Base-by-base conservation (phyloP, 1,140 invertebrate species). In the Rhizoglyphus robini region DNA sequence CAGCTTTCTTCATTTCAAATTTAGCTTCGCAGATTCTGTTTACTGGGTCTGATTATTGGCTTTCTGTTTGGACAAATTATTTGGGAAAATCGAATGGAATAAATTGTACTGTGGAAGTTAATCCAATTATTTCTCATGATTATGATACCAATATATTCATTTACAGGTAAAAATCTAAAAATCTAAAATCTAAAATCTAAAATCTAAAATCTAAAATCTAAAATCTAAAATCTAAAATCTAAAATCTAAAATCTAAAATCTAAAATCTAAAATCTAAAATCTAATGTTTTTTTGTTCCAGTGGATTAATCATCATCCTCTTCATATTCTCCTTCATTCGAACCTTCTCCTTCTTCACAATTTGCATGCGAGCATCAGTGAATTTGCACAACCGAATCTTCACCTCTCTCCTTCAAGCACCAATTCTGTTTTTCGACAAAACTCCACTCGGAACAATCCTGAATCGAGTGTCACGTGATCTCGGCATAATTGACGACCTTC, bases 401-500 rank as follows among this genome's bases (percentile, higher is more conserved):
- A 75, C 77, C 4, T 84, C 83, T 51, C 82, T 96, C 1, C 82
- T 90, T 30, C 79, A 84, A 11, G 85, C 87, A 0, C 87, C 85
- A 0, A 90, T 93, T 81, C 79, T 81, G 11, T 95, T 95, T 76
- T 96, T 95, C 75, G 90, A 91, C 68, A 84, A 83, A 13, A 93
- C 94, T 74, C 84, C 88, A 1, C 3, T 83, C 30, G 67, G 67
- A 4, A 54, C 69, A 1, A 31, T 68, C 4, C 20, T 68, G 27
- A 68, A 68, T 69, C 67, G 67, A 27, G 67, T 68, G 15, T 68
- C 67, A 5, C 29, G 67, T 31, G 67, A 68, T 36, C 15, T 68
- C 2, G 67, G 68, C 2, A 69, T 68, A 3, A 68, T 68, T 36
- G 67, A 68, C 54, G 67, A 68, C 36, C 25, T 69, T 5, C 29